Base-by-base conservation (phyloP, 2,888 invertebrate species). In the Philereme vetulata region DNA sequence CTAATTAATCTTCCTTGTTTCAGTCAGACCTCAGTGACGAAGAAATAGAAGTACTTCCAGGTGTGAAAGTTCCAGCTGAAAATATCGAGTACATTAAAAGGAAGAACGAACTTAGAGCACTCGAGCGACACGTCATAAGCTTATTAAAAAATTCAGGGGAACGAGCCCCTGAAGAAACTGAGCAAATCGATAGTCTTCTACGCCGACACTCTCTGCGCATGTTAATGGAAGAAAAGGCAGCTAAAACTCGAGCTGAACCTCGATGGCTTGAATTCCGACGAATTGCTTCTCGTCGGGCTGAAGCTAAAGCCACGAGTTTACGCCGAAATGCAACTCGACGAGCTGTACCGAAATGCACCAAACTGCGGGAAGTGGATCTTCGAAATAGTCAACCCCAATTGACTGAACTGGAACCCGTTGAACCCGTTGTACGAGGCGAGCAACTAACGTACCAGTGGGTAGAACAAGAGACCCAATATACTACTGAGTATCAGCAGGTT, bases 1-100 rank as follows among this genome's bases (percentile, higher is more conserved):
- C 21, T 21, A 21, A 3, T 2, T 5, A 7, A 36, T 36, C 4
- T 36, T 42, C 53, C 0, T 56, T 60, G 51, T 60, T 60, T 34
- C 48, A 60, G 60, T 44, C 45, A 40, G 55, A 56, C n/a, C 40
- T 44, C 38, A 56, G 44, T 49, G 44, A 55, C n/a, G 55, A 55
- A 21, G 55, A 55, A 34, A 48, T 48, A 56, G 50, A 56, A 50
- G 10, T 38, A 6, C 32, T 8, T 6, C 35, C 47, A 42, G 48
- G 46, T n/a, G 40, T 46, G 35, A 48, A 49, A 40, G 4, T 53
- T 10, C 11, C 54, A 11, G 7, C 40, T 11, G 10, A 54, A 21
- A 32, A 9, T 45, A 38, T 47, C 8, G 40, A 53, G 10, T 34
- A 9, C 33, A 33, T 53, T 8, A 38, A 53, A 46, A 53, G 10